Conservation (phyloP, 2,888 invertebrate genomes). For the Linnaemya tessellans region DNA sequence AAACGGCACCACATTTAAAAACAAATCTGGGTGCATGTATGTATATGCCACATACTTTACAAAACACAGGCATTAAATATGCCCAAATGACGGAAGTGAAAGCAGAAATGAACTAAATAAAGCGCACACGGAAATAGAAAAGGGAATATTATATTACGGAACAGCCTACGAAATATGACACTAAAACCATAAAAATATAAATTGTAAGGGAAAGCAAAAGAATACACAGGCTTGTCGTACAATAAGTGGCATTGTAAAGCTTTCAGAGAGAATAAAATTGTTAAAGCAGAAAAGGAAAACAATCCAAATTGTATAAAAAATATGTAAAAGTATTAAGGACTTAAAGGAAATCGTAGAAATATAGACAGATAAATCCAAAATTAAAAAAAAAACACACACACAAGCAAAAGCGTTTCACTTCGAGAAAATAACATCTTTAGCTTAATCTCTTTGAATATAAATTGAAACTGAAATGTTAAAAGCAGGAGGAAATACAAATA, state of each 20-base stretch:
- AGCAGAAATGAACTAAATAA: neutral
- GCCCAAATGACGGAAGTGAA: slow-evolving; percentile 15
- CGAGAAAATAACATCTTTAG: neutral
- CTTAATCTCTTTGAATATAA: neutral
- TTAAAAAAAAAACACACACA: no score
- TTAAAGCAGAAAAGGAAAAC: neutral
- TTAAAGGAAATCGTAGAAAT: slow-evolving; percentile 19
- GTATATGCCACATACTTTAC: neutral
- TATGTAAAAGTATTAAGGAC: neutral
- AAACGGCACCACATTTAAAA: neutral
- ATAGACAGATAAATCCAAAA: slow-evolving; percentile 4
- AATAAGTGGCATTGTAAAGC: neutral
- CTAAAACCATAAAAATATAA: slow-evolving; percentile 32
- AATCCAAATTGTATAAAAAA: neutral
- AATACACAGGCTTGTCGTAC: no score
- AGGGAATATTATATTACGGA: slow-evolving; percentile 11
- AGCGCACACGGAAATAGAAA: slow-evolving; percentile 27
- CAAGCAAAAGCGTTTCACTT: neutral
- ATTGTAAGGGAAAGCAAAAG: neutral
- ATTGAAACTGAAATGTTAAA: neutral
- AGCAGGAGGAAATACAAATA: neutral
- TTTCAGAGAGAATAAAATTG: neutral
- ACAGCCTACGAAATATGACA: slow-evolving; percentile 26
- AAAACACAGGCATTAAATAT: neutral
- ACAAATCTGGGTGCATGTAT: neutral